Evolutionary conservation across 2,797 vertebrate genomes (phyloP).

Genomic region (Nothura maculosa): DNA sequence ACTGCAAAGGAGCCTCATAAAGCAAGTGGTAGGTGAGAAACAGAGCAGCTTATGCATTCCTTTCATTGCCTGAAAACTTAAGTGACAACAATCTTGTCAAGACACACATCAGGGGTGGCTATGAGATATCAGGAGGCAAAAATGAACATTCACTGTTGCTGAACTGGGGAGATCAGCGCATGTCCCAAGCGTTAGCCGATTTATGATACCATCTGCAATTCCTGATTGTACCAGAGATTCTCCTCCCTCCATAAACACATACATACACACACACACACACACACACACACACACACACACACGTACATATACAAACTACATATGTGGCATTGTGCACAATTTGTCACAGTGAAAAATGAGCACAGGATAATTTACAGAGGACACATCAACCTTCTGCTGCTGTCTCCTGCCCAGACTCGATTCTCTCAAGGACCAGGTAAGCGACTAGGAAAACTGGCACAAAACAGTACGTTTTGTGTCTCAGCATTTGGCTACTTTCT

Average conservation of each 20-base stretch:
- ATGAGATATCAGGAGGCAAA: neutral
- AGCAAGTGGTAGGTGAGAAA: constrained; percentile 8
- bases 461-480: neutral
- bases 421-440: neutral
- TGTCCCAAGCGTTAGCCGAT: constrained; percentile 1
- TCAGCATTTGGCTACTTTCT: constrained; percentile 1
- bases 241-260: neutral
- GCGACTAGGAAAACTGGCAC: neutral
- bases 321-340: neutral
- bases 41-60: neutral
- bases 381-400: neutral
- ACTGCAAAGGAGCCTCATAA: neutral
- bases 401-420: neutral
- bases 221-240: neutral
- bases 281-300: neutral
- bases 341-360: neutral
- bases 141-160: neutral
- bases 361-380: neutral
- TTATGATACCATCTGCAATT: neutral
- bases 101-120: constrained; percentile 5
- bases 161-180: neutral
- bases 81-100: constrained; percentile 21
- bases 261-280: neutral
- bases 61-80: constrained; percentile 20
- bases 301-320: neutral